Evolutionary conservation across 2,797 vertebrate species (phyloP), one percentile per base, ranked within the genome.

Genomic region (Apodemus agrarius): DNA sequence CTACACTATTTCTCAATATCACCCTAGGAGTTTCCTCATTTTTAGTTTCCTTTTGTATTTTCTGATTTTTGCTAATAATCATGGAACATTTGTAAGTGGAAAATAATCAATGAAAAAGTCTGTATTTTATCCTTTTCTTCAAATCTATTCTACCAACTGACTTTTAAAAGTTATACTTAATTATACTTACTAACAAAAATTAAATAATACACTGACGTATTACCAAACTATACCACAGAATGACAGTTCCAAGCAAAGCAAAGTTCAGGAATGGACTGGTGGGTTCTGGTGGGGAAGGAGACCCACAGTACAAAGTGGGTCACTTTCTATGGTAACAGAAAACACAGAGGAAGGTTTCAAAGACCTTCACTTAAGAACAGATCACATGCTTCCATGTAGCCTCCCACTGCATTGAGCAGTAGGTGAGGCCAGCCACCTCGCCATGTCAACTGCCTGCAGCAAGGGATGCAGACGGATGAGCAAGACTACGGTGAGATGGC

Each of bases 21-120:
- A 86, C 63, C 19, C 31, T 52, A 52, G 81, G 12, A 61, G 43
- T 6, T n/a, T 82, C 26, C 26, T 80, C 67, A 57, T 52, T 89
- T 85, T 83, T 12, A 40, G 13, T 80, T 93, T 92, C 5, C 49
- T 75, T 95, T 85, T 52, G 84, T 82, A 92, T 63, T 97, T 97
- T 92, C 29, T 49, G 59, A 86, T 83, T 97, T 96, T 95, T 63
- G 87, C 11, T 67, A 96, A 67, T 74, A 94, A 93, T 6, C 63
- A 86, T 2, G 6, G 34, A 78, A 72, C 46, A 31, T 61, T 93
- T 90, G 89, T 79, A 59, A 88, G 81, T 93, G 22, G 63, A 69
- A 93, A 72, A 87, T 90, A 91, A 69, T 37, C 16, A 87, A 57
- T 88, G n/a, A 65, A 52, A 89, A 95, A 87, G 9, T 79, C 21